Conservation (phyloP, 2,113 vertebrate genomes). For the Corythornis madagascariensis region DNA sequence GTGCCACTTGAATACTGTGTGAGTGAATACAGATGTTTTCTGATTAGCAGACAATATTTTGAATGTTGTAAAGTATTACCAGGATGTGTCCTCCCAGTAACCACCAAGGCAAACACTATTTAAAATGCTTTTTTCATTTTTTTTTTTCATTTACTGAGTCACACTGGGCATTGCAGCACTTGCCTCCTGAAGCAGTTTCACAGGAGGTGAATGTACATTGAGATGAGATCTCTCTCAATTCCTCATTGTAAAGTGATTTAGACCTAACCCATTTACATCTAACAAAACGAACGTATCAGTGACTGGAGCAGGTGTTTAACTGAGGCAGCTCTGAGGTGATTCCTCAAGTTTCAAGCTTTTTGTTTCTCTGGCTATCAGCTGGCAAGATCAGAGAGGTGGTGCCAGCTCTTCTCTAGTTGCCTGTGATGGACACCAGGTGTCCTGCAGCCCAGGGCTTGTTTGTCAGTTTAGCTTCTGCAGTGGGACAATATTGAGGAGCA, state of each 20-base stretch:
- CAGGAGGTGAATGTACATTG: neutral
- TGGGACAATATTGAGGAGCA: neutral
- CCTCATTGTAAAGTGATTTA: neutral
- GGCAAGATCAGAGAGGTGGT: neutral
- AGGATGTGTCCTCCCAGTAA: neutral
- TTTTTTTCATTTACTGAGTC: neutral
- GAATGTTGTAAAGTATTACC: neutral
- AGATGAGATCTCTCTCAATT: neutral
- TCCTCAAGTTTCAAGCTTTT: neutral
- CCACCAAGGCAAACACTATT: neutral
- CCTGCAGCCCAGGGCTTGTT: neutral
- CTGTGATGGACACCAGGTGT: neutral
- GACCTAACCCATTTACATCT: neutral
- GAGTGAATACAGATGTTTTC: neutral
- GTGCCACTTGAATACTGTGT: neutral
- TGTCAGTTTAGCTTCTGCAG: neutral
- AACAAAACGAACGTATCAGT: accelerated
- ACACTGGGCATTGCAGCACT: accelerated
- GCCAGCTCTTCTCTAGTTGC: neutral
- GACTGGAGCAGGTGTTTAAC: neutral
- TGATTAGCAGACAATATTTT: neutral
- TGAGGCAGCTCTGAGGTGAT: neutral
- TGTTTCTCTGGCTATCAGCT: neutral
- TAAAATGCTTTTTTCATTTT: neutral
- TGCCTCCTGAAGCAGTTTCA: neutral